These are phyloP conservation scores for Cliona cf. orientalis DNA, from an alignment of 37 sponge, comb jelly and placozoan species.

Conservation along the genomic window DNA sequence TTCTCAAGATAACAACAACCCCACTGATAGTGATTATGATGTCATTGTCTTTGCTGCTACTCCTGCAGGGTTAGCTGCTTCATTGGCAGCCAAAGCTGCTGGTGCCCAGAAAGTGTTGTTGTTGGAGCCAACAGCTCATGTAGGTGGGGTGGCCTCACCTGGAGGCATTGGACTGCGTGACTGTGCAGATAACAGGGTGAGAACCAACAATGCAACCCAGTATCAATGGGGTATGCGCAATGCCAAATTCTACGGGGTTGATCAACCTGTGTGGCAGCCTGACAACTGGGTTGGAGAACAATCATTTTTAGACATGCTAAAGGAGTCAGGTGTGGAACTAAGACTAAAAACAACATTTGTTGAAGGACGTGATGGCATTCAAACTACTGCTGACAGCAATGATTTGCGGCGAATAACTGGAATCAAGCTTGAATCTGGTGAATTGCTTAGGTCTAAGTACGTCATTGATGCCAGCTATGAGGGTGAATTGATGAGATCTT, in stretches of 20 bases:
- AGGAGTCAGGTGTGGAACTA: not conserved
- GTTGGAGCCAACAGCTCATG: constrained; percentile 10
- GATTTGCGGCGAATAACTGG: not conserved
- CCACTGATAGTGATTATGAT: no score
- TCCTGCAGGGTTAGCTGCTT: constrained; percentile 4
- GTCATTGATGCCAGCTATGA: not conserved
- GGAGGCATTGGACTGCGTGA: constrained; percentile 18
- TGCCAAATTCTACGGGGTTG: not conserved
- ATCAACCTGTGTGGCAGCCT: constrained; percentile 8
- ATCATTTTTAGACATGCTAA: not conserved
- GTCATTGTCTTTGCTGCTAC: constrained; percentile 3
- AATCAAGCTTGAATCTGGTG: not conserved
- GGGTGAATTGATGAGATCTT: not conserved
- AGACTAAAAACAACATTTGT: constrained; percentile 12
- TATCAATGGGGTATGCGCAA: constrained; percentile 21
- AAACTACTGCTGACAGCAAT: not conserved
- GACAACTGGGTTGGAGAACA: constrained; percentile 5
- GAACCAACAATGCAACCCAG: constrained; percentile 13
- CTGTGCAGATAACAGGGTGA: not conserved
- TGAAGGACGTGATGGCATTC: not conserved
- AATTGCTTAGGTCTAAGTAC: not conserved
- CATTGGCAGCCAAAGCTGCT: not conserved
- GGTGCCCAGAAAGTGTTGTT: not conserved
- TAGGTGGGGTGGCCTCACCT: constrained; percentile 23
- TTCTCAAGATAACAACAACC: no score